Base-by-base conservation (phyloP, 2,113 vertebrate species). In the Hippolais icterina region DNA sequence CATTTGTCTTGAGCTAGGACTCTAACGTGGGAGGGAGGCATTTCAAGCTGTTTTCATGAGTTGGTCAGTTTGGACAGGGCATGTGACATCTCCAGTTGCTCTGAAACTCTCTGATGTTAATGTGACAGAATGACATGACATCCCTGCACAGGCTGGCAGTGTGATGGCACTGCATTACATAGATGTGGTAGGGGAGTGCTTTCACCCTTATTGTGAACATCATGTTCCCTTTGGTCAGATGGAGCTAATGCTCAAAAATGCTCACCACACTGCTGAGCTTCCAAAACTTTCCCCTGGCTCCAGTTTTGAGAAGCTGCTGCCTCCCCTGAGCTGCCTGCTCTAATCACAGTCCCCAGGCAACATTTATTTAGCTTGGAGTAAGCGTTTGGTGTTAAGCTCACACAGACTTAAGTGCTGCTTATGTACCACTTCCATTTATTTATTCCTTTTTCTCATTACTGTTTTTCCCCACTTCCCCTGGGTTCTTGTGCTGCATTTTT, bases 361-460 rank as follows among this genome's bases (percentile, higher is more conserved):
- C 65, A 64, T 90, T 96, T 94, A 88, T 92, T 93, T 75, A 92
- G 68, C 72, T 90, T 71, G 65, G 68, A 96, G 80, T 87, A 90
- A 96, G 88, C 23, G 1, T 78, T 89, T 66, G 68, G 83, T 89
- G 76, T 94, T 96, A 94, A 96, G 93, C 90, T 96, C 77, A 56
- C 41, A 68, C 49, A 82, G 75, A 63, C 68, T 78, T 90, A 93
- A 94, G 56, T 89, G 90, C 76, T 94, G 72, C 90, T 84, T 95
- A 76, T 0, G 2, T 39, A 78, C 39, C 3, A 18, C 90, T 93
- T 95, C 53, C 47, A 54, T 89, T 93, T 94, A 75, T 94, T 95
- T 96, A 81, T 92, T 96, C 76, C 64, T 93, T 89, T 95, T 93
- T 86, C 64, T 81, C 6, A 5, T 94, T 93, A 78, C 60, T 71